A percentile compares a stretch with the other conserved stretches of the same genome.
Conservation (phyloP, 1,140 invertebrate species). For the Ceratosolen fusciceps region DNA sequence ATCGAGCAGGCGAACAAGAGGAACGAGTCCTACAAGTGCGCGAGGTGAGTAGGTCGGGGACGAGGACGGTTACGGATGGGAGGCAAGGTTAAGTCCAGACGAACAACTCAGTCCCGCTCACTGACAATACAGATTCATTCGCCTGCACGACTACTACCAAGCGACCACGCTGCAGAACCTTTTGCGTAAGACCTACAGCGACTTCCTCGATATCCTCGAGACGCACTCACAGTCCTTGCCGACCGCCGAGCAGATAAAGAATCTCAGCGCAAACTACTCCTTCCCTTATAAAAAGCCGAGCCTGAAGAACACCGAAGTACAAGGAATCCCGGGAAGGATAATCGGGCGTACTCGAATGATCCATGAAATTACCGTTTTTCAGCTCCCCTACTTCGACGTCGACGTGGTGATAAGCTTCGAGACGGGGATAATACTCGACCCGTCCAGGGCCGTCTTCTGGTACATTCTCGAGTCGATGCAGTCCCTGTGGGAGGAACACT, state of each 20-base stretch:
- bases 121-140: conserved; percentile 81
- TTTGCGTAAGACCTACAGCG: conserved; percentile 77
- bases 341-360: background rate
- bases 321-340: background rate
- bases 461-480: conserved; percentile 72
- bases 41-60: too few species aligned
- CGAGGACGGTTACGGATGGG: too few species aligned
- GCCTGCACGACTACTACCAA: conserved; percentile 81
- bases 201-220: conserved; percentile 75
- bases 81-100: too few species aligned
- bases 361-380: conserved; percentile 1
- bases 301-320: too few species aligned
- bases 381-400: conserved; percentile 75
- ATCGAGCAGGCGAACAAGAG: conserved; percentile 87
- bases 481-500: conserved; percentile 74
- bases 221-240: conserved; percentile 76
- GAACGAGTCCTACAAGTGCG: too few species aligned
- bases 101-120: too few species aligned
- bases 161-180: conserved; percentile 79
- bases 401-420: conserved; percentile 71
- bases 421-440: conserved; percentile 72
- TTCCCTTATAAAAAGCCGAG: background rate
- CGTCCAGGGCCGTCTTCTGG: conserved; percentile 72
- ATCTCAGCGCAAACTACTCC: conserved; percentile 55
- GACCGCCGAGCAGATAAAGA: conserved; percentile 39